Conservation (phyloP, 2,888 invertebrate genomes). For the Euproctis similis region DNA sequence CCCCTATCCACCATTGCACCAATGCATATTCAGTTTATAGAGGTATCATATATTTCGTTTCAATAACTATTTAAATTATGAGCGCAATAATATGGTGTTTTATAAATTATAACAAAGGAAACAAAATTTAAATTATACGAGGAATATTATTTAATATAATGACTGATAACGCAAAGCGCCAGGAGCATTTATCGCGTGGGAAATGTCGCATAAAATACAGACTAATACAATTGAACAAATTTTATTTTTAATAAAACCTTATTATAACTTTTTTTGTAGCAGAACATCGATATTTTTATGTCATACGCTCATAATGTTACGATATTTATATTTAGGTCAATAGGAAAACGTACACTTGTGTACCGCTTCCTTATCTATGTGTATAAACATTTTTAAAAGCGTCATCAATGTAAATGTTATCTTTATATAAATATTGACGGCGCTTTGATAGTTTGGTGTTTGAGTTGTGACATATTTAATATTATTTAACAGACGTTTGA, state of each 20-base stretch:
- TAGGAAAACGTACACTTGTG: constrained; percentile 7
- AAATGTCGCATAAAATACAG: constrained; percentile 15
- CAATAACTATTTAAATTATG: no score
- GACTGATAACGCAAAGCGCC: constrained; percentile 22
- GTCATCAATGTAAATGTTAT: constrained; percentile 7
- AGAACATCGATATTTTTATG: background rate
- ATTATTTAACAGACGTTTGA: no score
- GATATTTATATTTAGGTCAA: constrained; percentile 6
- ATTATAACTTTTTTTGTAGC: background rate
- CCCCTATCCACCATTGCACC: no score
- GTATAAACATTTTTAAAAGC: constrained; percentile 9
- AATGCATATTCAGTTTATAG: no score
- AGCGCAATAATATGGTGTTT: no score
- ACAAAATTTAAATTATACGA: no score
- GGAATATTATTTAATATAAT: constrained; percentile 10
- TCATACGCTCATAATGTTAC: background rate
- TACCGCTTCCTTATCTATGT: constrained; percentile 3
- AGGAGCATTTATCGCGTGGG: constrained; percentile 22
- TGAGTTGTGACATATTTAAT: no score
- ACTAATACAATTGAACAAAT: background rate
- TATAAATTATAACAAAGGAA: no score
- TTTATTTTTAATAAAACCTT: background rate
- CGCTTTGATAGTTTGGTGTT: constrained; percentile 12
- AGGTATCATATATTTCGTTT: no score
- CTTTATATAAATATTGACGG: constrained; percentile 13